A percentile compares a stretch with the other conserved stretches of the same genome.
These are phyloP conservation scores for Xylocampa areola DNA, from an alignment of 2,888 invertebrate species.

Conservation along the genomic window DNA sequence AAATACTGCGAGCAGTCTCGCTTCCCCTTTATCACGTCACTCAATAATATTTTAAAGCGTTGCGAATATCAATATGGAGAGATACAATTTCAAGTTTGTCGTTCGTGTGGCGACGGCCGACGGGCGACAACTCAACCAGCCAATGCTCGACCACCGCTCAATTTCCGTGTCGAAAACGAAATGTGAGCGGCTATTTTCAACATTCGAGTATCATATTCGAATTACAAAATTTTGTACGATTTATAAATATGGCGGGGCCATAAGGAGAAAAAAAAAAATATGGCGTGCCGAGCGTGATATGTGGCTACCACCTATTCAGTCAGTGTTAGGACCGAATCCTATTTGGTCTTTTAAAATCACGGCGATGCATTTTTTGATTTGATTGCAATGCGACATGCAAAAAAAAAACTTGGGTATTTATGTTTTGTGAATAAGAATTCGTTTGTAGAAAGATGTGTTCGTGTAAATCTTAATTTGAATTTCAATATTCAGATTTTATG, in stretches of 20 bases:
- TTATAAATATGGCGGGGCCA: no score
- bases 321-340: no score
- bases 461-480: no score
- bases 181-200: conserved; percentile 43
- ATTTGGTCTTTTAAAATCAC: no score
- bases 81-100: conserved; percentile 22
- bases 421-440: no score
- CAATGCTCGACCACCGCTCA: conserved; percentile 57
- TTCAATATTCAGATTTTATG: background rate
- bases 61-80: conserved; percentile 35
- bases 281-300: no score
- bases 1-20: conserved; percentile 2
- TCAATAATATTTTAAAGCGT: conserved; percentile 46
- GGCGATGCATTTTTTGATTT: no score
- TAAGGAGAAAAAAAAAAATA: no score
- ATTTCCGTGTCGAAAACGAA: conserved; percentile 66
- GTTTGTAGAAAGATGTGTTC: no score
- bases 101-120: conserved; percentile 12
- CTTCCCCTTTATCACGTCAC: conserved; percentile 27
- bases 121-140: conserved; percentile 24
- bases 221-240: conserved; percentile 9
- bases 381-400: no score
- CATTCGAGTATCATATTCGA: conserved; percentile 14
- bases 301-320: no score
- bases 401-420: no score